Base-by-base conservation (phyloP, 2,113 vertebrate species). In the Hippocampus abdominalis region DNA sequence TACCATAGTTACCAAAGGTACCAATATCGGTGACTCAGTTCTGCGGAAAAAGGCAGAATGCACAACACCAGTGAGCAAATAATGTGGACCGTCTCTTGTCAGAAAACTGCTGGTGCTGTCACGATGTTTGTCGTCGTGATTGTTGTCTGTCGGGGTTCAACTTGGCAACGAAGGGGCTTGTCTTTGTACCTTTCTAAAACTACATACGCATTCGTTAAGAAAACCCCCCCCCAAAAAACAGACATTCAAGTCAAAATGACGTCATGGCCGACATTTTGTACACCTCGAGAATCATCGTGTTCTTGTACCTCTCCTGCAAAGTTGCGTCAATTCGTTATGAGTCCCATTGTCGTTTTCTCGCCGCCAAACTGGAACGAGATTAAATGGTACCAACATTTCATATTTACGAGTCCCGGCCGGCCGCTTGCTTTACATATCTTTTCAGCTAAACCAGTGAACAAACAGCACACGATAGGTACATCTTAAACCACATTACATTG, bases 1-100 rank as follows among this genome's bases (percentile, higher is more conserved):
- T 89, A 89, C 84, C 87, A 87, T 85, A 88, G 82, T 86, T 87
- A 85, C 82, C 87, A 89, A 90, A 89, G 86, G 90, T 91, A 91
- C 90, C 90, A 89, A 89, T 86, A 85, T 83, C 80, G 81, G 84
- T 86, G 85, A 86, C 84, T 69, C 80, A 72, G 63, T 83, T 72
- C 86, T 85, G 89, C 87, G 81, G 69, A 64, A 89, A 36, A 88
- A 87, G 76, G 84, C 86, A 83, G 83, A 83, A 81, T 23, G 83
- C 79, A 76, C 76, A 77, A 84, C 80, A 84, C 81, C 84, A 83
- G 82, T 77, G 73, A 87, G 77, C 70, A 81, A 84, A 84, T 71
- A 36, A 81, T 57, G 54, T 42, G 74, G 64, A 80, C 75, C 81
- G 81, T 76, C 74, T 81, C 70, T 76, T 49, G 42, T 81, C 83